Base-by-base conservation (phyloP, 1,140 invertebrate species). In the Sarcophaga peregrina region DNA sequence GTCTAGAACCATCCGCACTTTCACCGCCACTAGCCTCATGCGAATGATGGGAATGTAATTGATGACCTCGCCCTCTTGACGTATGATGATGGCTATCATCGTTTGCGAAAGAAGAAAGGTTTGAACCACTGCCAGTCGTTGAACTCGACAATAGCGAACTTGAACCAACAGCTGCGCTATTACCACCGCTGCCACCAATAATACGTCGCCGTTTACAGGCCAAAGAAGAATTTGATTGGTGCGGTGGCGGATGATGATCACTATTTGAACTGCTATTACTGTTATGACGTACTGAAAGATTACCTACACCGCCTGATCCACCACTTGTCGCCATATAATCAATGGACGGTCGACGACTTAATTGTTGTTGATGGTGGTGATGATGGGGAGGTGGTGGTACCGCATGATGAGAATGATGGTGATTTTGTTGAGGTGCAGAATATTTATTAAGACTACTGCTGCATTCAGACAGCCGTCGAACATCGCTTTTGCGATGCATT, bases 1-100 rank as follows among this genome's bases (percentile, higher is more conserved):
- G 95, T 81, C 96, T 90, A 5, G 95, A 95, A 72, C 93, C 93
- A 54, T 90, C 89, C 20, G 89, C 89, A 85, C 90, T 90, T 78
- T 90, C 90, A 25, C 89, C 89, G 15, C 89, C 89, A 73, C 89
- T 90, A 45, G 84, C 82, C 84, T 90, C 90, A 82, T 90, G 90
- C 17, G 90, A 90, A 80, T 90, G 88, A 88, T 90, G 90, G 85
- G 90, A 90, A 90, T 90, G 88, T 87, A 90, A 83, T 85, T 89
- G 88, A 84, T 90, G 90, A 46, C 89, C 89, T 17, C 90, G 85
- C 54, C 88, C 88, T 6, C 88, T 82, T 54, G 88, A 90, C 11
- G 85, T 85, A 85, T 90, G 90, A 82, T 89, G 87, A 83, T 89
- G 87, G 83, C 84, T 87, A 50, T 88, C 87, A 84, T 89, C 88